phyloP scores from a whole-genome alignment of 2,113 vertebrate species.

The Nannobrachium achirus region DNA sequence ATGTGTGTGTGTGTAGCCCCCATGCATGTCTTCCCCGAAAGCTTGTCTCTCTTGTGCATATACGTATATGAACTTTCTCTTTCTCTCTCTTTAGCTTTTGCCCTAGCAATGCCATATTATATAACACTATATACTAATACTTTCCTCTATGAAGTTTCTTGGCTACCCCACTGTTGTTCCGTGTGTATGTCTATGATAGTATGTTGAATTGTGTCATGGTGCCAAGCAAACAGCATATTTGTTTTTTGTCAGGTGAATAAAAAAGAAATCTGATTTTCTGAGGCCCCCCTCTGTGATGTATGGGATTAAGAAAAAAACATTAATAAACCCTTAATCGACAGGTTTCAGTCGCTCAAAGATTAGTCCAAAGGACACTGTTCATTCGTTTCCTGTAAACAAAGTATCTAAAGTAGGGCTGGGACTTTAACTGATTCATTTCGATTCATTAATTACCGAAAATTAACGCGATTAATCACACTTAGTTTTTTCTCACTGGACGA shows the following conservation, averaged over 20 bases:
- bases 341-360: slow-evolving; percentile 24
- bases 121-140: slow-evolving; percentile 28
- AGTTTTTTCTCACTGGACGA: too few relatives aligned
- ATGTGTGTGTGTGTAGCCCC: slow-evolving; percentile 68
- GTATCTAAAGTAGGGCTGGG: too few relatives aligned
- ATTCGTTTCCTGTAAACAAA: slow-evolving; percentile 38
- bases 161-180: slow-evolving; percentile 51
- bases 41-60: slow-evolving; percentile 61
- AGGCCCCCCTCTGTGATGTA: slow-evolving; percentile 35
- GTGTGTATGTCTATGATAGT: slow-evolving; percentile 32
- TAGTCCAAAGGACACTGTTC: slow-evolving; percentile 20
- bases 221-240: slow-evolving; percentile 15
- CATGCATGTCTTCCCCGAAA: slow-evolving; percentile 75
- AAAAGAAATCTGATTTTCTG: slow-evolving; percentile 5
- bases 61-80: slow-evolving; percentile 60
- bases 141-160: slow-evolving; percentile 41
- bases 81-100: slow-evolving; percentile 65
- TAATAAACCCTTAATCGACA: slow-evolving; percentile 6
- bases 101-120: slow-evolving; percentile 58
- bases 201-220: slow-evolving; percentile 56
- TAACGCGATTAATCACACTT: too few relatives aligned
- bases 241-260: slow-evolving; percentile 16
- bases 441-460: too few relatives aligned
- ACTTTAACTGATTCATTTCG: too few relatives aligned
- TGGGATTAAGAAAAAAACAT: slow-evolving; percentile 37